Evolutionary conservation across 2,113 vertebrate species (phyloP).

Genomic region (Callocephalon fimbriatum): DNA sequence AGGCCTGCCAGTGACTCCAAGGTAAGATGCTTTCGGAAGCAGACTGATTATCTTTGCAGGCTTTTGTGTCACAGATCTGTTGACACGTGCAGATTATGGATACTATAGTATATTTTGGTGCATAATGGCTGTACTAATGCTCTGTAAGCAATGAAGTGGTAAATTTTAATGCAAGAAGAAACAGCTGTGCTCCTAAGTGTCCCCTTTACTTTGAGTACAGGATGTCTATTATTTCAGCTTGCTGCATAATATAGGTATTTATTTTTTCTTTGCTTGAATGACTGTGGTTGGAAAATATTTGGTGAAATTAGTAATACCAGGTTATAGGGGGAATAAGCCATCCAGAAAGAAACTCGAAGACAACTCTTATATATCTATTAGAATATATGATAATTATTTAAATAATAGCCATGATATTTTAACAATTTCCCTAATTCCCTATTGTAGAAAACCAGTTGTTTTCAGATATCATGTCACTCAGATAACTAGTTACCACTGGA

Average conservation of each 20-base stretch:
- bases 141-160: background rate
- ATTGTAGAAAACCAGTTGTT: background rate
- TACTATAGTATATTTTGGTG: background rate
- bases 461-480: background rate
- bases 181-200: background rate
- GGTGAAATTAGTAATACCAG: background rate
- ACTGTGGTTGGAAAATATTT: constrained; percentile 11
- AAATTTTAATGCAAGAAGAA: constrained; percentile 25
- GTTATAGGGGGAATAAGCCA: background rate
- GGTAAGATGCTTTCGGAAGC: constrained; percentile 1
- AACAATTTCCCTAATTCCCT: background rate
- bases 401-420: background rate
- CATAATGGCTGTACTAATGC: background rate
- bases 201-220: background rate
- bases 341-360: background rate
- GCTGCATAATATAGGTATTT: background rate
- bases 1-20: constrained; percentile 1
- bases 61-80: background rate
- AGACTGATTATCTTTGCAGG: background rate
- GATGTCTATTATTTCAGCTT: background rate
- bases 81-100: background rate
- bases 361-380: background rate
- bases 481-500: background rate
- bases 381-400: background rate
- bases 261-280: constrained; percentile 15